Base-by-base conservation (phyloP, 2,888 invertebrate species). In the Heliothis peltigera region DNA sequence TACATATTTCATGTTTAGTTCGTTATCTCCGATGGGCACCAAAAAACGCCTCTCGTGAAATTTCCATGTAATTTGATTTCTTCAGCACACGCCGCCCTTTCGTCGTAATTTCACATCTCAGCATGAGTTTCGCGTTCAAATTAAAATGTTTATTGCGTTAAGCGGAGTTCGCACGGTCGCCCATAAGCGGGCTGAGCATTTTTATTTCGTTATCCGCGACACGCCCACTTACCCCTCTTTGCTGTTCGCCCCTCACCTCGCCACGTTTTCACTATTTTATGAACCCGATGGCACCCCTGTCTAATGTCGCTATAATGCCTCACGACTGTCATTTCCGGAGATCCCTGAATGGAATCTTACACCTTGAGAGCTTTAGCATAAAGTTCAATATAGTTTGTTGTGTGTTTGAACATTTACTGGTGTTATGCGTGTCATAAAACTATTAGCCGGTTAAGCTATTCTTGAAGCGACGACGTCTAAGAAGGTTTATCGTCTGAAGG, bases 91-190 rank as follows among this genome's bases (percentile, higher is more conserved):
- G 83, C 86, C 91, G 88, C 91, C 92, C 92, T 89, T 89, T 88
- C 87, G 84, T 84, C 79, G 92, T 91, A 91, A 95, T 94, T 93
- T 91, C 82, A 82, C 90, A 93, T 93, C 94, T 89, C 94, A 93
- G 94, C 94, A 87, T 94, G 94, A 92, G 92, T 90, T 94, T 94
- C 90, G 92, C 90, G 93, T 91, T 87, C 91, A 93, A 94, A 94
- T 95, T 95, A 95, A 94, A 95, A 94, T 93, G 94, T 94, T 94
- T 95, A 95, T 94, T 94, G 90, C 93, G 87, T 95, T 93, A 93
- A 89, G 91, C 90, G 86, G 84, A 90, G 91, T 94, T 94, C 93
- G 94, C 94, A 94, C 93, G 93, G 87, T 90, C 86, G 89, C 86
- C 84, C 85, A 87, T 84, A 84, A 86, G 86, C 84, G 83, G 85